Evolutionary conservation across 1,140 invertebrate species (phyloP), one percentile per base, ranked within the genome.

Genomic region (Spodoptera frugiperda): DNA sequence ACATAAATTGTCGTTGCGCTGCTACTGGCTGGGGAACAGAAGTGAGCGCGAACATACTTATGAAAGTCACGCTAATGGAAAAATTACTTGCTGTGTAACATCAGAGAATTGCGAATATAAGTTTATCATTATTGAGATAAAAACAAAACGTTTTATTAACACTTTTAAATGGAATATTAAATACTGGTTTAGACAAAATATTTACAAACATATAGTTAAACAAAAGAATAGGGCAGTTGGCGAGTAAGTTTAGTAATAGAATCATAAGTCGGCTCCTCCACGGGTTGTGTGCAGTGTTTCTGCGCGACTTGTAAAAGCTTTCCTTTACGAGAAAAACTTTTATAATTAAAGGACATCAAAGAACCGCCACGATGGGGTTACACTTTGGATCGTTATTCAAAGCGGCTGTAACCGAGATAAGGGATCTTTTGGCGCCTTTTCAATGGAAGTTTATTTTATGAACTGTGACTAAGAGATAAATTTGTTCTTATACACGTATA

Each of bases 341-440:
- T 91, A 91, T 93, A 92, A 93, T 93, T 93, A 91, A 91, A 88
- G 85, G 90, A 90, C 87, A 91, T 93, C 91, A 93, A 93, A 92
- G 91, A 90, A 88, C 84, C 83, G 84, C 82, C 71, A 84, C 86
- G 88, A 89, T 91, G 86, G 88, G 89, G 90, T 93, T 92, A 93
- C 90, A 91, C 89, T 91, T 90, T 82, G 80, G 86, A 86, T 91
- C 89, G 88, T 91, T 92, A 93, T 91, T 91, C 83, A 92, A 88
- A 88, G 86, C 83, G 87, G 81, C 78, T 88, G 84, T 90, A 81
- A 87, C 86, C 84, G 88, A 89, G 90, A 91, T 93, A 93, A 88
- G 88, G 79, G 86, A 91, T 90, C 90, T 93, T 87, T 90, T 87
- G 82, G 79, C 87, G 87, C 89, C 87, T 88, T 84, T 90, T 89